Percentiles rank a stretch among this genome's conserved stretches.
These are phyloP conservation scores for Catocala nupta DNA, from an alignment of 2,888 invertebrate species.

Conservation along the genomic window DNA sequence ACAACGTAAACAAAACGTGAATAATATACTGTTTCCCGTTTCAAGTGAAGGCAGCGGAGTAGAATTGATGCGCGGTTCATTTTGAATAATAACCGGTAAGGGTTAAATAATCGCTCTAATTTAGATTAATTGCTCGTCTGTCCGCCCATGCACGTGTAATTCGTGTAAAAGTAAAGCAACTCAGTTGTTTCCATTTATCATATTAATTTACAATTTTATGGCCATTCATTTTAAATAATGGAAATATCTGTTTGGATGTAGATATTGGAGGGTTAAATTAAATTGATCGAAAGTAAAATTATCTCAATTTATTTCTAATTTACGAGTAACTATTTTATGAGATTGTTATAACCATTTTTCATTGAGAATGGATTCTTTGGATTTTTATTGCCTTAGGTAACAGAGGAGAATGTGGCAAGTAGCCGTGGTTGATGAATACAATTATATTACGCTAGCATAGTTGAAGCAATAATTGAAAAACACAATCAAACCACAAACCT, in stretches of 20 bases:
- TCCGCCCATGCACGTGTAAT: conserved; percentile 62
- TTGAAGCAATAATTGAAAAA: too few species aligned
- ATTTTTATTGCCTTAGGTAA: too few species aligned
- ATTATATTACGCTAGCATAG: too few species aligned
- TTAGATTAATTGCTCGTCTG: conserved; percentile 75
- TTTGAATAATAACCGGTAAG: conserved; percentile 68
- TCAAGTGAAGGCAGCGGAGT: conserved; percentile 48
- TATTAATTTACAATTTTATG: conserved; percentile 51
- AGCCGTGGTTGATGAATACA: too few species aligned
- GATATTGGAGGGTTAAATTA: conserved; percentile 2
- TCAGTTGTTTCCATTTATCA: conserved; percentile 60
- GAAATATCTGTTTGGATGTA: conserved; percentile 16
- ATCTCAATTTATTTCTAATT: neutral
- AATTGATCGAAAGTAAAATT: neutral
- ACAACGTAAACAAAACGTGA: conserved; percentile 41
- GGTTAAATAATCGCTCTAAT: conserved; percentile 78
- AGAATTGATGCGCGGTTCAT: conserved; percentile 48
- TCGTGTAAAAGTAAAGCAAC: conserved; percentile 50
- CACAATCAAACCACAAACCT: too few species aligned
- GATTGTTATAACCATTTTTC: too few species aligned
- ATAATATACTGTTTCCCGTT: conserved; percentile 43
- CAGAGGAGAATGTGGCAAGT: too few species aligned
- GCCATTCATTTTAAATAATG: conserved; percentile 27
- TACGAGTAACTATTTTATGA: too few species aligned
- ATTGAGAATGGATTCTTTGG: too few species aligned